Conservation (phyloP, 1,140 invertebrate genomes). For the Lutraria rhynchaena region DNA sequence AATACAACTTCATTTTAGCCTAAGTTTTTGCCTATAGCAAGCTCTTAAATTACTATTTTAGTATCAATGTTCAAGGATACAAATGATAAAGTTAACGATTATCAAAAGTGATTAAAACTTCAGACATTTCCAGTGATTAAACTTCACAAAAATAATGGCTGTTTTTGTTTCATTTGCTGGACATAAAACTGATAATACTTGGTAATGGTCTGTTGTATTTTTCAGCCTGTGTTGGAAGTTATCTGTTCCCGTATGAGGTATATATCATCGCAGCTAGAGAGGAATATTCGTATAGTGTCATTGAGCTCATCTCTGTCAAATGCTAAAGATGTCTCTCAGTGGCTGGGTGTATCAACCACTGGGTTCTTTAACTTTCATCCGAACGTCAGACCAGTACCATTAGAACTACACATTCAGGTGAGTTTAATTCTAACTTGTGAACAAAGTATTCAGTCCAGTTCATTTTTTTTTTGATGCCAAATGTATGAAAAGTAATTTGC, state of each 20-base stretch:
- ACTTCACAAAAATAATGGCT: too few relatives aligned
- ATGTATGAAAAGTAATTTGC: not conserved
- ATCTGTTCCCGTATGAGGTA: constrained; percentile 99
- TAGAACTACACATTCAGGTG: constrained; percentile 96
- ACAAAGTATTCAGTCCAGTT: not conserved
- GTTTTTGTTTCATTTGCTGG: too few relatives aligned
- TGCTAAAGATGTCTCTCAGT: constrained; percentile 97
- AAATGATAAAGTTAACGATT: too few relatives aligned
- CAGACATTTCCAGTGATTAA: too few relatives aligned
- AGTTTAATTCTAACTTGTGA: constrained; percentile 7
- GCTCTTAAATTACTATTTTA: too few relatives aligned
- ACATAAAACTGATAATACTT: too few relatives aligned
- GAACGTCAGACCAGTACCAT: constrained; percentile 95
- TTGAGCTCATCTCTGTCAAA: constrained; percentile 96
- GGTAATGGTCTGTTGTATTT: too few relatives aligned
- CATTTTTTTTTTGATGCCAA: not conserved
- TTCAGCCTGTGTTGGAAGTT: constrained; percentile 94
- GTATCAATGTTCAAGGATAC: too few relatives aligned
- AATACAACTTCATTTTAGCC: too few relatives aligned
- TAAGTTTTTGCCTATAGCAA: too few relatives aligned
- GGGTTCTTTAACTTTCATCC: constrained; percentile 99
- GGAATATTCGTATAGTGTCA: constrained; percentile 95
- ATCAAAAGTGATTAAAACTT: too few relatives aligned
- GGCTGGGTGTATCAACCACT: constrained; percentile 96
- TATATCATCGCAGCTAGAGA: constrained; percentile 97